These are phyloP conservation scores for Drosophila monieri DNA, from an alignment of 2,888 invertebrate species.

Conservation along the genomic window DNA sequence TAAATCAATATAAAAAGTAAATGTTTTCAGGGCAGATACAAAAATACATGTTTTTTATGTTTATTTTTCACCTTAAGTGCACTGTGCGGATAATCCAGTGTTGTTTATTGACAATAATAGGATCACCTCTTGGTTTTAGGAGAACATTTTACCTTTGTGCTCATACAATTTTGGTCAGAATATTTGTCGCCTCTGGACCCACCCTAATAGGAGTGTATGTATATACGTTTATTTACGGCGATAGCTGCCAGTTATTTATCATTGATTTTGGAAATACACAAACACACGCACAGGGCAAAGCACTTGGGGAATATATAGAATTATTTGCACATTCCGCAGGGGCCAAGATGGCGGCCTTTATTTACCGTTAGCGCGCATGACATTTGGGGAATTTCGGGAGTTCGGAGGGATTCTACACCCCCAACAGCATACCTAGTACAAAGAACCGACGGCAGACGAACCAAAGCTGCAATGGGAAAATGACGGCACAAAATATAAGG, in stretches of 20 bases:
- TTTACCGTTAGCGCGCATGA: slow-evolving; percentile 80
- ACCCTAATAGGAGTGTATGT: slow-evolving; percentile 18
- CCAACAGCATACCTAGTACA: slow-evolving; percentile 15
- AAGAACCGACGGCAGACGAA: slow-evolving; percentile 22
- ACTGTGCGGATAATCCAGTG: neutral
- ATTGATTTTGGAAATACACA: slow-evolving; percentile 64
- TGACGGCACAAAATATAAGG: slow-evolving; percentile 22
- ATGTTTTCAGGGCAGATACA: too few species aligned
- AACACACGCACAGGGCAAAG: slow-evolving; percentile 39
- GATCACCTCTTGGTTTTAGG: neutral
- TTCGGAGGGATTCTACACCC: slow-evolving; percentile 6
- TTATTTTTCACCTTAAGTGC: too few species aligned
- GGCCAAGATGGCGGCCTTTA: slow-evolving; percentile 79
- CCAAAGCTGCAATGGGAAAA: slow-evolving; percentile 42
- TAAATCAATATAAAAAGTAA: too few species aligned
- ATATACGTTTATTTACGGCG: slow-evolving; percentile 21
- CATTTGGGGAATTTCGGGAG: slow-evolving; percentile 33
- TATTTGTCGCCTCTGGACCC: slow-evolving; percentile 16
- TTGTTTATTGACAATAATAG: neutral
- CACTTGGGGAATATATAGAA: slow-evolving; percentile 39
- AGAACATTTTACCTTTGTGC: too few species aligned
- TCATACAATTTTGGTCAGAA: neutral
- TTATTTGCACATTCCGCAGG: slow-evolving; percentile 31
- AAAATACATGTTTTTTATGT: too few species aligned
- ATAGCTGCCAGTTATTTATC: slow-evolving; percentile 55